A percentile compares a stretch with the other conserved stretches of the same genome.
phyloP scores from a whole-genome alignment of 2,888 invertebrate genomes.

The Agonum fuliginosum region DNA sequence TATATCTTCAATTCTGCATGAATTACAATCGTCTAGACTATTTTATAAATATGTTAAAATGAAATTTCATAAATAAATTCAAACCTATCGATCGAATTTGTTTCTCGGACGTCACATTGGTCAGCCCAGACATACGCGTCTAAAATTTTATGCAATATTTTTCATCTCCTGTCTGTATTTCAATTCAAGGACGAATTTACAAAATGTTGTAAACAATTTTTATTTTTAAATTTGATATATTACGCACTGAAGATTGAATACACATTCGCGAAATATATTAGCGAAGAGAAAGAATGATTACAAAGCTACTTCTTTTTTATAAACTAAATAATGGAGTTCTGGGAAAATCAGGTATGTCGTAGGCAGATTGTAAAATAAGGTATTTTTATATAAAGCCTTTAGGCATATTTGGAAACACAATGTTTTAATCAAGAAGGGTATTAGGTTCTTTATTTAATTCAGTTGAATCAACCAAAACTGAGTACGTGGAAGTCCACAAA shows the following conservation, averaged over 20 bases:
- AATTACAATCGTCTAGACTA: conserved; percentile 63
- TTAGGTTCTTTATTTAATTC: too few species aligned
- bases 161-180: conserved; percentile 34
- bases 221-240: conserved; percentile 7
- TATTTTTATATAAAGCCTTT: too few species aligned
- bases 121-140: neutral
- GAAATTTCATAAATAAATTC: conserved; percentile 56
- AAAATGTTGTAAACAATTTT: conserved; percentile 24
- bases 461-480: too few species aligned
- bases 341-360: too few species aligned
- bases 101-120: conserved; percentile 40
- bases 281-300: too few species aligned
- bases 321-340: too few species aligned
- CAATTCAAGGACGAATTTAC: conserved; percentile 50
- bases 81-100: conserved; percentile 48
- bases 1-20: conserved; percentile 53
- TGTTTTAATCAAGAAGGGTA: too few species aligned
- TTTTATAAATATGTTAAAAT: conserved; percentile 67
- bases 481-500: too few species aligned
- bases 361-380: too few species aligned
- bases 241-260: neutral
- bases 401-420: too few species aligned
- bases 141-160: conserved; percentile 51
- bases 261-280: neutral
- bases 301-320: too few species aligned